Base-by-base conservation (phyloP, 2,113 vertebrate genomes). In the Lagopus leucura region DNA sequence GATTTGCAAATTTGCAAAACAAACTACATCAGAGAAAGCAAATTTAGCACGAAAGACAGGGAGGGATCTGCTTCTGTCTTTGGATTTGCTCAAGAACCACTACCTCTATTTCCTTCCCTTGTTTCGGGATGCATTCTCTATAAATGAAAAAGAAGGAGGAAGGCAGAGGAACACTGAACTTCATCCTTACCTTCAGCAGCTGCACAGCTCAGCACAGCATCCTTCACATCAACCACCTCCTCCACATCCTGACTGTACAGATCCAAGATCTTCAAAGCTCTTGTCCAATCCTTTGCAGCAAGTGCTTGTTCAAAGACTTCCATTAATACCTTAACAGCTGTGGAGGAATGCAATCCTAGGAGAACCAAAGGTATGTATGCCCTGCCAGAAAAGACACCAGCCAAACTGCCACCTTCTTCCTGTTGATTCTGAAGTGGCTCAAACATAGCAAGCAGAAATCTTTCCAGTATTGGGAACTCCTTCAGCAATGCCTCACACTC, bases 241-340 rank as follows among this genome's bases (percentile, higher is more conserved):
- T 97, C 97, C 84, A 93, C 16, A 42, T 98, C 97, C 48, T 89
- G 97, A 61, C 98, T 97, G 5, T 99, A 99, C 17, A 98, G 96
- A 78, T 99, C 98, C 76, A 98, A 96, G 89, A 99, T 69, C 22
- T 95, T 96, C 79, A 99, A 97, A 36, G 98, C 98, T 92, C 97
- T 97, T 76, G 81, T 66, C 97, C 99, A 98, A n/a, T 99, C 98
- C 82, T 95, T 95, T 42, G 95, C 88, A 11, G 71, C 64, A 30
- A 99, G 96, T 12, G 98, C 98, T 91, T 98, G 97, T 89, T 99
- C 97, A 84, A 99, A 99, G 70, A 98, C 98, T 57, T 98, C 98
- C 0, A 94, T 97, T 64, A 98, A 96, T 42, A 98, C 81, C 12
- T 97, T 96, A 78, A 98, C 95, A 40, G 98, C 97, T 3, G 63